These are phyloP conservation scores for Smutsia temminckii DNA, from an alignment of 2,797 vertebrate species.

Conservation along the genomic window DNA sequence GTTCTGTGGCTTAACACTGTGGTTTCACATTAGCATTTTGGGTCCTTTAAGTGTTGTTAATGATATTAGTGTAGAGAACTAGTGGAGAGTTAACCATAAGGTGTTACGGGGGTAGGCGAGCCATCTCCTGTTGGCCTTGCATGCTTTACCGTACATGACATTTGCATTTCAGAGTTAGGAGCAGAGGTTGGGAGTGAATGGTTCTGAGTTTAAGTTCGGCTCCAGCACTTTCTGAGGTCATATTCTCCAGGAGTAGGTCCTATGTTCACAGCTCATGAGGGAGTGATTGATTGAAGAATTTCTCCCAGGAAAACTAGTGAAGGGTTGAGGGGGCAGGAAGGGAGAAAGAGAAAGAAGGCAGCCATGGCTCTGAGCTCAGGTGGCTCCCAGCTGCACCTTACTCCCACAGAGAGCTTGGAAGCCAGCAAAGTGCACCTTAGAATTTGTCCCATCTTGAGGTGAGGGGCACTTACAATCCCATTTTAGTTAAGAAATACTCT, in stretches of 20 bases:
- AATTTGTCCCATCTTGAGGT: not conserved
- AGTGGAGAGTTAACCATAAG: rapidly evolving
- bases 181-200: not conserved
- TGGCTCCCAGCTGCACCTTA: no score
- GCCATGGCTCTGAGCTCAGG: not conserved
- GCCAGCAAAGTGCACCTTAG: not conserved
- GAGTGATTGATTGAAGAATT: not conserved
- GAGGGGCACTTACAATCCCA: rapidly evolving
- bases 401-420: not conserved
- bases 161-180: not conserved
- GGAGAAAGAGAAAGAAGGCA: rapidly evolving
- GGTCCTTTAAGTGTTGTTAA: not conserved
- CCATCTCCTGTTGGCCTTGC: rapidly evolving
- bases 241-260: not conserved
- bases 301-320: not conserved
- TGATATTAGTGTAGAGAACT: not conserved
- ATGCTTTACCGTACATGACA: not conserved
- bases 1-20: not conserved
- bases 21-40: rapidly evolving
- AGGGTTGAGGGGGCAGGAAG: not conserved
- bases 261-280: not conserved
- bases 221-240: not conserved
- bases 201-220: not conserved
- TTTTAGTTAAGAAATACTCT: no score
- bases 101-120: not conserved